Conservation (phyloP, 2,113 vertebrate species). For the Pungitius pungitius region DNA sequence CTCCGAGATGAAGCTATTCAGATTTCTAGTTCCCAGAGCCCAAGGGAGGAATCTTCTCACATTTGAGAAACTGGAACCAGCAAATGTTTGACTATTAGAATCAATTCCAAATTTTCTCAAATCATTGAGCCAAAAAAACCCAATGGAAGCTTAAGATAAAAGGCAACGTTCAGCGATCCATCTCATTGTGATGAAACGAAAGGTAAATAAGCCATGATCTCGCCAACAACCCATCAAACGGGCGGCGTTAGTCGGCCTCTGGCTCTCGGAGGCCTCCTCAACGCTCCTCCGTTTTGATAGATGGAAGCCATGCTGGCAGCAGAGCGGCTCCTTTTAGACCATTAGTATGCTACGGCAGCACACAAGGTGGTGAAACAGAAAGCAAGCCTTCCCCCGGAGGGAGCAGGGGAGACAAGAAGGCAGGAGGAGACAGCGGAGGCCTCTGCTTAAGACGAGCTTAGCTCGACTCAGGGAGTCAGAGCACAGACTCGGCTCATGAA, state of each 20-base stretch:
- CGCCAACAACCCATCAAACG: neutral
- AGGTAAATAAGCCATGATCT: neutral
- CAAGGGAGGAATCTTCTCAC: neutral
- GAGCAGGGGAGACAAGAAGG: conserved; percentile 43
- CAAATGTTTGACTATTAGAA: neutral
- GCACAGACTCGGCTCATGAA: conserved; percentile 70
- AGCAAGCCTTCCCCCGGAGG: conserved; percentile 51
- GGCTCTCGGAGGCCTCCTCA: neutral
- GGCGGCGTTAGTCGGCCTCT: neutral
- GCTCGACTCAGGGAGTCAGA: conserved; percentile 64
- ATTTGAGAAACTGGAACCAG: neutral
- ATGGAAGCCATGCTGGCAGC: conserved; percentile 20
- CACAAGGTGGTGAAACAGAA: conserved; percentile 40
- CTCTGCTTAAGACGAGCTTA: conserved; percentile 71
- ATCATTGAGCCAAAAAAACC: neutral
- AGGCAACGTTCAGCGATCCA: neutral
- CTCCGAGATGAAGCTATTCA: neutral
- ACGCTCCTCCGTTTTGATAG: conserved; percentile 1
- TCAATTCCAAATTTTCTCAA: neutral
- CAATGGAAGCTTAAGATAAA: neutral
- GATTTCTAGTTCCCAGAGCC: neutral
- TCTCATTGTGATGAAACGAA: neutral
- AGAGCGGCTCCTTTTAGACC: conserved; percentile 28
- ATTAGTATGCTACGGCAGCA: conserved; percentile 69
- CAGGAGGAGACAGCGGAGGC: conserved; percentile 57